These are phyloP conservation scores for Tiliacea aurago DNA, from an alignment of 2,888 invertebrate genomes.

Conservation along the genomic window DNA sequence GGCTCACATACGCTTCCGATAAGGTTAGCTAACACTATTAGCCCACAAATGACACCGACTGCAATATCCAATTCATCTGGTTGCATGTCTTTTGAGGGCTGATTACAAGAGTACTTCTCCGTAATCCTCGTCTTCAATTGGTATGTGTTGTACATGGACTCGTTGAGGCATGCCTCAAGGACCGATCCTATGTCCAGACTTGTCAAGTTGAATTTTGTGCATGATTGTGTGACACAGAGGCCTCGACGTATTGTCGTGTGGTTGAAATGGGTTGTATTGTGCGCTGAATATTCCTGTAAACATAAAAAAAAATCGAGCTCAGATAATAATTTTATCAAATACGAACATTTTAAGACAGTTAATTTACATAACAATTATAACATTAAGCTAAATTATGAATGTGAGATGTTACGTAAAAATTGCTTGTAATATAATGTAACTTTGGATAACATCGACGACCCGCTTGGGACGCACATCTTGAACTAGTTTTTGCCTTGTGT, in stretches of 20 bases:
- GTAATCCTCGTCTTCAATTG: slow-evolving; percentile 19
- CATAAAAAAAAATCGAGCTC: not conserved
- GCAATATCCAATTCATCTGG: slow-evolving; percentile 37
- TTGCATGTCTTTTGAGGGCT: slow-evolving; percentile 22
- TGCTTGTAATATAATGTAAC: too few relatives aligned
- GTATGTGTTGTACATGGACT: slow-evolving; percentile 8
- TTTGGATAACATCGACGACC: too few relatives aligned
- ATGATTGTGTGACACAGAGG: slow-evolving; percentile 77
- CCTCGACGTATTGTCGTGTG: slow-evolving; percentile 81
- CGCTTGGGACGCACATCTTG: too few relatives aligned
- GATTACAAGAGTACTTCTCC: slow-evolving; percentile 1
- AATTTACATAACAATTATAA: too few relatives aligned
- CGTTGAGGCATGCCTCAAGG: slow-evolving; percentile 30
- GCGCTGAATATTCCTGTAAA: slow-evolving; percentile 80
- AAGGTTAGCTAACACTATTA: slow-evolving; percentile 35
- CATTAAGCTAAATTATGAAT: too few relatives aligned
- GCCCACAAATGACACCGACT: slow-evolving; percentile 17
- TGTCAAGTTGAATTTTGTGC: slow-evolving; percentile 58
- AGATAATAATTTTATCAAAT: not conserved
- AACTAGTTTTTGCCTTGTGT: too few relatives aligned
- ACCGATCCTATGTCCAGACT: not conserved
- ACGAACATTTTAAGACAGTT: too few relatives aligned
- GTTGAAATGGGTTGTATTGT: slow-evolving; percentile 80
- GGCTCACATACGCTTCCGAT: slow-evolving; percentile 39
- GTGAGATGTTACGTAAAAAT: too few relatives aligned